Conservation (phyloP, 2,888 invertebrate species). For the Ophioninae sp. region DNA sequence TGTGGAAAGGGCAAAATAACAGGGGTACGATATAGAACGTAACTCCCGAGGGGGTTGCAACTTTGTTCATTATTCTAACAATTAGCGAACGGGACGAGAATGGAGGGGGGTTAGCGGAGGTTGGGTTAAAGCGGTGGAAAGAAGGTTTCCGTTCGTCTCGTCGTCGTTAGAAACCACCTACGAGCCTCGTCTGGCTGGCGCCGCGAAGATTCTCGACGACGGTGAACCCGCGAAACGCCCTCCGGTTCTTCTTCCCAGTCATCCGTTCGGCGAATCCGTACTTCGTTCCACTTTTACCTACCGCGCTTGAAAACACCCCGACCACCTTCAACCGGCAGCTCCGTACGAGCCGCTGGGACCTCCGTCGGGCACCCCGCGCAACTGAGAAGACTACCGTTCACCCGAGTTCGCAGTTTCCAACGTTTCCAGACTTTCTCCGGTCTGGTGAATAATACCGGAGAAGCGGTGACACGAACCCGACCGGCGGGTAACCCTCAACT, state of each 20-base stretch:
- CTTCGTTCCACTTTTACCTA: slow-evolving; percentile 52
- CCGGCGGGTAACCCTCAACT: slow-evolving; percentile 6
- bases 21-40: slow-evolving; percentile 51
- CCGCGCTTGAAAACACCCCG: slow-evolving; percentile 34
- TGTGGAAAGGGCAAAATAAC: slow-evolving; percentile 50
- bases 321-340: too few relatives aligned
- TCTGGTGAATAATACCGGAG: slow-evolving; percentile 30
- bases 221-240: slow-evolving; percentile 45
- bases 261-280: slow-evolving; percentile 36
- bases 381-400: neutral
- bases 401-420: slow-evolving; percentile 42
- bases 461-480: slow-evolving; percentile 16
- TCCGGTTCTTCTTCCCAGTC: slow-evolving; percentile 46
- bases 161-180: slow-evolving; percentile 44
- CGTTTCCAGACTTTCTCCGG: slow-evolving; percentile 20
- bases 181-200: slow-evolving; percentile 30
- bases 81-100: slow-evolving; percentile 59
- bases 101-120: neutral
- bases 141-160: slow-evolving; percentile 58
- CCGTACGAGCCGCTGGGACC: slow-evolving; percentile 38
- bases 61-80: slow-evolving; percentile 67
- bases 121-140: neutral
- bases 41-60: slow-evolving; percentile 60
- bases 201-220: slow-evolving; percentile 52
- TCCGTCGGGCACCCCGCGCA: slow-evolving; percentile 25